phyloP scores from a whole-genome alignment of 2,888 invertebrate species.

The Cephonodes hylas region DNA sequence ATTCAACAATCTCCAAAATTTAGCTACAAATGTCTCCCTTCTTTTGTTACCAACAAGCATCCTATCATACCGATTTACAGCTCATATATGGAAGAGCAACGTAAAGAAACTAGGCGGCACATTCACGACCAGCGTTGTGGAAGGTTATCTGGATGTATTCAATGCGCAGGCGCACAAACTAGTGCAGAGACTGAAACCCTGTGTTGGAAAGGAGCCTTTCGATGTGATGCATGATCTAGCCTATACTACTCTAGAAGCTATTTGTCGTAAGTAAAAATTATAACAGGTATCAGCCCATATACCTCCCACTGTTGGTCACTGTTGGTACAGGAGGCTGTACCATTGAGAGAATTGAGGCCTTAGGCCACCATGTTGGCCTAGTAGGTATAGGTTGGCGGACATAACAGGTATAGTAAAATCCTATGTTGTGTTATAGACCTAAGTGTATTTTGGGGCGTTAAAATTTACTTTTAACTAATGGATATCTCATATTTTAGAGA shows the following conservation, averaged over 20 bases:
- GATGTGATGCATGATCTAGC: constrained; percentile 47
- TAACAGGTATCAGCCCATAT: too few species aligned
- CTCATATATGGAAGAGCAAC: constrained; percentile 53
- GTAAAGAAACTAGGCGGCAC: constrained; percentile 56
- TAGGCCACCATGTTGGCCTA: too few species aligned
- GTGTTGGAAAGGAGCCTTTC: constrained; percentile 46
- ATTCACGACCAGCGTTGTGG: constrained; percentile 48
- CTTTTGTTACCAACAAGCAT: background rate
- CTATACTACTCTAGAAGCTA: constrained; percentile 51
- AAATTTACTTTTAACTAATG: too few species aligned
- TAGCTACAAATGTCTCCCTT: too few species aligned
- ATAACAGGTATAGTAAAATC: too few species aligned
- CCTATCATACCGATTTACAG: constrained; percentile 27
- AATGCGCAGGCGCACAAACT: constrained; percentile 48
- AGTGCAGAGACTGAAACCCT: constrained; percentile 33
- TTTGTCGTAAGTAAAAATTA: constrained; percentile 53
- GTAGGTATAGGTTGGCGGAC: too few species aligned
- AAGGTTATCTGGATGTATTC: constrained; percentile 52
- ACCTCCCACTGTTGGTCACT: too few species aligned
- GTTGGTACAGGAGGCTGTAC: too few species aligned
- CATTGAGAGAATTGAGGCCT: too few species aligned
- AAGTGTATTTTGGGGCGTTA: too few species aligned
- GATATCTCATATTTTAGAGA: constrained; percentile 38
- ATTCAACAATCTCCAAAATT: background rate
- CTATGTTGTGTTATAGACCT: too few species aligned